Conservation (phyloP, 2,797 vertebrate species). For the Pseudochromis fuscus region DNA sequence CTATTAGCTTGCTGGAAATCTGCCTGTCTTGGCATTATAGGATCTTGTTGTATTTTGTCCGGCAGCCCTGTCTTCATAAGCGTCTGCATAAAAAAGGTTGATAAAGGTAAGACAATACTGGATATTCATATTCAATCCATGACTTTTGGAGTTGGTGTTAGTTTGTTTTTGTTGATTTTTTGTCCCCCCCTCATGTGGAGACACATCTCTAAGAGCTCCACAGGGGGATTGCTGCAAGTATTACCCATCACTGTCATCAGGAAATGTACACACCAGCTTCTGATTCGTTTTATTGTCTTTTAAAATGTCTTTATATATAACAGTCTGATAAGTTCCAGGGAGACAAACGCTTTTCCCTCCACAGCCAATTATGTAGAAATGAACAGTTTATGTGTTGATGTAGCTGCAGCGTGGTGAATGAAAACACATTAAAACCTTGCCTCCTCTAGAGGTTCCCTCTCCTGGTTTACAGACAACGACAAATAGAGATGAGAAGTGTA, state of each 20-base stretch:
- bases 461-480: no score
- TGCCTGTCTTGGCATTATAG: constrained; percentile 72
- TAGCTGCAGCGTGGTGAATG: background rate
- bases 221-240: background rate
- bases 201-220: background rate
- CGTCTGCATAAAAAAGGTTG: constrained; percentile 51
- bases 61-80: constrained; percentile 61
- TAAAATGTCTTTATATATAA: background rate
- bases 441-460: background rate
- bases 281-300: background rate
- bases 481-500: background rate
- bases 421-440: background rate
- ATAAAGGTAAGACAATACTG: constrained; percentile 73
- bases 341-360: background rate
- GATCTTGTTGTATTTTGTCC: constrained; percentile 74
- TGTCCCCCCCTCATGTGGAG: background rate
- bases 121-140: background rate
- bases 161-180: background rate
- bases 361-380: background rate
- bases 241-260: background rate
- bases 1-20: constrained; percentile 74
- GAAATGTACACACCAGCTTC: background rate
- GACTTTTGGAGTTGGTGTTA: background rate
- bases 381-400: background rate
- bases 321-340: background rate